These are phyloP conservation scores for Pyrocephalus nanus DNA, from an alignment of 2,797 vertebrate species.

Conservation along the genomic window DNA sequence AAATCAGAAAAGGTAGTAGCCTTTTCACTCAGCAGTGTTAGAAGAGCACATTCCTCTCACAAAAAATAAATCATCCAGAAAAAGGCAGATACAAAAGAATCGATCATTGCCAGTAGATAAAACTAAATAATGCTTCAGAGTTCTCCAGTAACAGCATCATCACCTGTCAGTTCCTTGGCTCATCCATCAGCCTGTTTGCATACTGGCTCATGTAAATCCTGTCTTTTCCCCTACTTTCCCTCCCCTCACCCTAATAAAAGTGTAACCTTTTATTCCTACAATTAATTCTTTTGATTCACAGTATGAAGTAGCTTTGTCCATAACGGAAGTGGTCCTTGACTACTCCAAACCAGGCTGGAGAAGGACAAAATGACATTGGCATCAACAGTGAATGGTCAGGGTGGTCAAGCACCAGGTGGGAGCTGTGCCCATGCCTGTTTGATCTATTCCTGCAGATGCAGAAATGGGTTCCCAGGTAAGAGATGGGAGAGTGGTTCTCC, in stretches of 20 bases:
- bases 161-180: background rate
- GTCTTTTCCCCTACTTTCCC: background rate
- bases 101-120: background rate
- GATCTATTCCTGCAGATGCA: background rate
- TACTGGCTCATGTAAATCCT: background rate
- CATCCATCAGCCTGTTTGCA: background rate
- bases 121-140: background rate
- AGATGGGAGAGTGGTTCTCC: background rate
- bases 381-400: background rate
- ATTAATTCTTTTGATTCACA: background rate
- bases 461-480: background rate
- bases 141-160: background rate
- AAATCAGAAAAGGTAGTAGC: background rate
- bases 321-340: background rate
- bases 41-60: background rate
- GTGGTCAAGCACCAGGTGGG: background rate
- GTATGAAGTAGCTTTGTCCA: rapidly evolving
- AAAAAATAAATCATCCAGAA: background rate
- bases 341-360: background rate
- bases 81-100: background rate
- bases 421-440: background rate
- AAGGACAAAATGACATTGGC: background rate
- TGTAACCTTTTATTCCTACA: background rate
- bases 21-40: background rate
- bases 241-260: background rate